A percentile compares a stretch with the other conserved stretches of the same genome.
Evolutionary conservation across 2,888 invertebrate species (phyloP).

Genomic region (Platerodrilus igneus): DNA sequence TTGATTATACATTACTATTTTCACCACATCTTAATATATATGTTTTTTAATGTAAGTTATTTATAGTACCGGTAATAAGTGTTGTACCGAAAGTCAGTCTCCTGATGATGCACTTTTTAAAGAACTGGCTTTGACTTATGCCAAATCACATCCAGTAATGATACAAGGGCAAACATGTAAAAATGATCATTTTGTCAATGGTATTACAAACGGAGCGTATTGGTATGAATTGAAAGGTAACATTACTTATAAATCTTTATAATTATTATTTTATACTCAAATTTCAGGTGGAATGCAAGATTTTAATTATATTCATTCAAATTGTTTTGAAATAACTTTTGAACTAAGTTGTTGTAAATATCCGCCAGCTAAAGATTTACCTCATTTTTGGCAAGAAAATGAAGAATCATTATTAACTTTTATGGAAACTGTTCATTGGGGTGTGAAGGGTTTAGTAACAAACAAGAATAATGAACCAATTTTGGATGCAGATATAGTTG

Average conservation of each 20-base stretch:
- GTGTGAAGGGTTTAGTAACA: constrained; percentile 61
- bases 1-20: no score
- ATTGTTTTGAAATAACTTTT: constrained; percentile 95
- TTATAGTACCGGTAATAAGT: constrained; percentile 54
- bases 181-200: constrained; percentile 67
- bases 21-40: neutral
- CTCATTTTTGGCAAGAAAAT: constrained; percentile 79
- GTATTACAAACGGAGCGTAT: constrained; percentile 86
- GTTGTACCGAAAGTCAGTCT: constrained; percentile 68
- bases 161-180: constrained; percentile 66
- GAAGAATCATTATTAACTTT: constrained; percentile 78
- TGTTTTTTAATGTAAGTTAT: constrained; percentile 23
- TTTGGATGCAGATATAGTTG: constrained; percentile 68
- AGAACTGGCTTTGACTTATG: constrained; percentile 71
- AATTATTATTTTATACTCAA: constrained; percentile 16
- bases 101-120: constrained; percentile 82
- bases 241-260: constrained; percentile 13
- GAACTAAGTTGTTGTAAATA: constrained; percentile 96
- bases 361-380: constrained; percentile 67
- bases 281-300: constrained; percentile 92
- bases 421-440: constrained; percentile 76
- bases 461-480: constrained; percentile 57
- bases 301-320: constrained; percentile 93
- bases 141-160: constrained; percentile 73
- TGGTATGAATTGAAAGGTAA: constrained; percentile 84